Base-by-base conservation (phyloP, 2,888 invertebrate species). In the Papilio elwesi region DNA sequence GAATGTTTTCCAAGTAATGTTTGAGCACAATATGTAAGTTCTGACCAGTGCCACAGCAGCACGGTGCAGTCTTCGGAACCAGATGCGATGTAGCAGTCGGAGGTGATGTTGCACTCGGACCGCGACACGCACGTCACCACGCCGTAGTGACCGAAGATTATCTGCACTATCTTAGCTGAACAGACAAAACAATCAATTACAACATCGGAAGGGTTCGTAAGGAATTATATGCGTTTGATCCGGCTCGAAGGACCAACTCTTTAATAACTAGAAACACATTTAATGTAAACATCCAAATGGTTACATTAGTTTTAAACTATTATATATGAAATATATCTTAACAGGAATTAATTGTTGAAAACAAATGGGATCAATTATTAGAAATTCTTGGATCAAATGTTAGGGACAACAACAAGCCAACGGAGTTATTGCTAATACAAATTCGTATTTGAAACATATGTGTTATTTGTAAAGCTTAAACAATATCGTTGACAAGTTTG, bases 11-110 rank as follows among this genome's bases (percentile, higher is more conserved):
- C 26, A 26, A 26, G 4, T 9, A 43, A 43, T 9, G 8, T 43
- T 43, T 43, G 43, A 43, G 43, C 6, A 43, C 6, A 43, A 43
- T 9, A 43, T 9, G 7, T 43, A 43, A 15, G 38, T 62, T 73
- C 80, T 82, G 96, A 99, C 98, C 99, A 99, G 85, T 99, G 99
- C 99, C 99, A 99, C 69, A 99, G 94, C 73, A 99, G 94, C 36
- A 99, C 98, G 0, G 99, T 99, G 90, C 99, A 99, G 93, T 99
- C 99, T 65, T 98, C 98, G 38, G 98, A 98, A 36, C 99, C 99
- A 0, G 99, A 99, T 0, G 99, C 99, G 79, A 99, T 97, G 93
- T 99, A 99, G 90, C 99, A 99, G 93, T 99, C 99, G 0, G 98
- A 98, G n/a, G 98, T 98, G 78, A 99, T 98, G 92, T 99, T 99